phyloP scores from a whole-genome alignment of 1,140 invertebrate species.

The Portunus trituberculatus region DNA sequence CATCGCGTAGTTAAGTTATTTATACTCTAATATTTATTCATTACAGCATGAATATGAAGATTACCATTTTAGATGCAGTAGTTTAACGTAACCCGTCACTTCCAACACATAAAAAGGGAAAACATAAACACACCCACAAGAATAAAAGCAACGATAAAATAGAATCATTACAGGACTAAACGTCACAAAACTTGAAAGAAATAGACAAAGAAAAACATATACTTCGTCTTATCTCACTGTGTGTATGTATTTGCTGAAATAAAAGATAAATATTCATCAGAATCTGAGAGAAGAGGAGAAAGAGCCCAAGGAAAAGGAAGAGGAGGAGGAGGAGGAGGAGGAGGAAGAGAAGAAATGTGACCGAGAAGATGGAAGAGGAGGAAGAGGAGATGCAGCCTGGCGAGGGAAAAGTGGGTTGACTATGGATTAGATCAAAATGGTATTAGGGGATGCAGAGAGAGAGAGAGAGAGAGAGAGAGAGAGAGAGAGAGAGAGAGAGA shows the following conservation, averaged over 20 bases:
- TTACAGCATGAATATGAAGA: too few species aligned
- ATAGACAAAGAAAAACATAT: neutral
- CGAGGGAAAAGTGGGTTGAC: constrained; percentile 1
- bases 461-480: constrained; percentile 20
- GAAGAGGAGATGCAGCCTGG: neutral
- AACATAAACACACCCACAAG: too few species aligned
- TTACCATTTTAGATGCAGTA: too few species aligned
- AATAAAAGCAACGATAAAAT: too few species aligned
- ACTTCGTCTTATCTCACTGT: neutral
- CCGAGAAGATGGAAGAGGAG: neutral
- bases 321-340: neutral
- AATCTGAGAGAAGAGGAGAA: neutral
- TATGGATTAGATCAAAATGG: constrained; percentile 4
- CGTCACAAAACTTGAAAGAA: neutral
- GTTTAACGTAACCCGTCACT: too few species aligned
- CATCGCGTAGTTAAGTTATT: too few species aligned
- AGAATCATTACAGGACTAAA: neutral
- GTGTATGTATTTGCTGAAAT: neutral
- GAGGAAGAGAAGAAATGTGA: neutral
- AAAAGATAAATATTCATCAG: constrained; percentile 7
- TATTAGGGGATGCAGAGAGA: neutral
- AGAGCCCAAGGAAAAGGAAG: neutral
- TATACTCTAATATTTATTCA: too few species aligned
- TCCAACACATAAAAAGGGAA: too few species aligned
- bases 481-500: neutral